Evolutionary conservation across 2,797 vertebrate genomes (phyloP).

Genomic region (Premnoplex brunnescens): DNA sequence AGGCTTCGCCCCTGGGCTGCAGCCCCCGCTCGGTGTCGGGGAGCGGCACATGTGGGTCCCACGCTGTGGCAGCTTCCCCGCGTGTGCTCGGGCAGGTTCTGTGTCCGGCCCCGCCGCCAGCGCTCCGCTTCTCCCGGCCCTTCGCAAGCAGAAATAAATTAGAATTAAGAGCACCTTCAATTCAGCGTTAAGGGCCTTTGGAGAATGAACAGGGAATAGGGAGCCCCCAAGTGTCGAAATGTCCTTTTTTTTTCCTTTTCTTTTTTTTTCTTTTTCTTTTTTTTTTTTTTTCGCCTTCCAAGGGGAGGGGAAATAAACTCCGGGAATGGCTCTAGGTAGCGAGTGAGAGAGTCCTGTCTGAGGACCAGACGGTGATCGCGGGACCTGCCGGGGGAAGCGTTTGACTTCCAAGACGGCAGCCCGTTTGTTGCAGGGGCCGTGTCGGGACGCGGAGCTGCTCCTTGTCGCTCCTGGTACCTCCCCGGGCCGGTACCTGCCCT

Average conservation of each 20-base stretch:
- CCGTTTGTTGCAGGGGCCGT: not conserved
- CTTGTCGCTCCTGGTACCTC: not conserved
- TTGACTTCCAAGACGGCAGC: not conserved
- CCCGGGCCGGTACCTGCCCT: not conserved
- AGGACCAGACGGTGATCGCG: not conserved
- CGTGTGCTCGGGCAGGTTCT: not conserved
- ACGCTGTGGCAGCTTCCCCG: not conserved
- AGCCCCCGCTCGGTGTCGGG: not conserved
- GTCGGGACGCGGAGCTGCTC: not conserved
- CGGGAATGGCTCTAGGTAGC: constrained; percentile 32
- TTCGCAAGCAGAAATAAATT: not conserved
- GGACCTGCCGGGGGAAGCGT: not conserved
- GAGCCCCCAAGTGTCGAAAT: constrained; percentile 21
- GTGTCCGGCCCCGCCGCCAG: not conserved
- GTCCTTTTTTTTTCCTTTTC: not conserved
- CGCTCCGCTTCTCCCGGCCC: not conserved
- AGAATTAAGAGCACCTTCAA: constrained; percentile 41
- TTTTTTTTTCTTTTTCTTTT: not conserved
- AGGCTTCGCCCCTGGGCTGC: not conserved
- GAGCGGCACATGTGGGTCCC: not conserved
- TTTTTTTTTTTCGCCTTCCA: fast-evolving
- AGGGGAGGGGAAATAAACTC: constrained; percentile 29
- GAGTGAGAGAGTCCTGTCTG: constrained; percentile 35
- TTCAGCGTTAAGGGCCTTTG: constrained; percentile 3
- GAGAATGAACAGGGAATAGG: constrained; percentile 27